These are phyloP conservation scores for Apolygus lucorum DNA, from an alignment of 1,140 invertebrate genomes.

Conservation along the genomic window DNA sequence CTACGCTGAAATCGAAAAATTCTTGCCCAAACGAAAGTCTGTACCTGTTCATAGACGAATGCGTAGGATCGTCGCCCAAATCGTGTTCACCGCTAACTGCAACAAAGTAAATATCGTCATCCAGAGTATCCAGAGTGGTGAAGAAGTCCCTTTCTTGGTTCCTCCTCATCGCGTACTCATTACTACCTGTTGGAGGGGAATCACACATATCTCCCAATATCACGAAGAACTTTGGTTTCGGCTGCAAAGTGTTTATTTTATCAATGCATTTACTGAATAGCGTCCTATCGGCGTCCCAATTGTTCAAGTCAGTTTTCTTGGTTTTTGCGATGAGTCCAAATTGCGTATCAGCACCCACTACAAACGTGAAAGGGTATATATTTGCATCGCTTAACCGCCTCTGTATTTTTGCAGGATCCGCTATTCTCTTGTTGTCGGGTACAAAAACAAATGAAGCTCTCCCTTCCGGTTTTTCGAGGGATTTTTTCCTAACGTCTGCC, in stretches of 20 bases:
- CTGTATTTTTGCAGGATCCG: background rate
- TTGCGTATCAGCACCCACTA: background rate
- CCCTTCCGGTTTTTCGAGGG: too few relatives aligned
- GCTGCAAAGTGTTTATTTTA: background rate
- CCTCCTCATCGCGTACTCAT: background rate
- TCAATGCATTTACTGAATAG: background rate
- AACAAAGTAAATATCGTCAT: background rate
- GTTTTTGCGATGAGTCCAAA: background rate
- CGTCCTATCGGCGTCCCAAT: background rate
- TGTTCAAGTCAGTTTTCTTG: background rate
- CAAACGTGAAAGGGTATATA: background rate
- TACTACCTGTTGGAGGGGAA: background rate
- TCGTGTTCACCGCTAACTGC: background rate
- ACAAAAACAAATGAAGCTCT: background rate
- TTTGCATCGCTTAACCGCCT: background rate
- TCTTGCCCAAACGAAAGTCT: background rate
- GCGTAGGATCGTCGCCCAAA: background rate
- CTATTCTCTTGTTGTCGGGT: background rate
- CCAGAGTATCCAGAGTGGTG: background rate
- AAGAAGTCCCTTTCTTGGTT: background rate
- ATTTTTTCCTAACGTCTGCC: too few relatives aligned
- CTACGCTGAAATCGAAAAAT: background rate
- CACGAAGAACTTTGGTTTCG: background rate
- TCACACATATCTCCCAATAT: background rate
- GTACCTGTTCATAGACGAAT: background rate